phyloP scores from a whole-genome alignment of 2,888 invertebrate genomes.

The Tinea trinotella region DNA sequence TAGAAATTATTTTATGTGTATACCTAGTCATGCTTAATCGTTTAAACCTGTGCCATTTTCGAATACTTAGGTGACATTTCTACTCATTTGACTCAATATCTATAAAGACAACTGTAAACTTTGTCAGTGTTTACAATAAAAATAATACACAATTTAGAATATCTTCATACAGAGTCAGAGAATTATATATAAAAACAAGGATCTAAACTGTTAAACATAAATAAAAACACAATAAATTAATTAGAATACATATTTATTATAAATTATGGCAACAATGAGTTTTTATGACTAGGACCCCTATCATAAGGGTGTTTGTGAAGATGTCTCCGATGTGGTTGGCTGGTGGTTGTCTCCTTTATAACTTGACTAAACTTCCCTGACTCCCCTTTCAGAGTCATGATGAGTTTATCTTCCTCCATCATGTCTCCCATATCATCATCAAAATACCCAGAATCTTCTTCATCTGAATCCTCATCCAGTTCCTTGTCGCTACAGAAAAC shows the following conservation, averaged over 20 bases:
- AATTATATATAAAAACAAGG: too few species aligned
- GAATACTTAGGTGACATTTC: too few species aligned
- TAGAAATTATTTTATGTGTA: too few species aligned
- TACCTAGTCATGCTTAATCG: too few species aligned
- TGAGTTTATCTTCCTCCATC: slow-evolving; percentile 46
- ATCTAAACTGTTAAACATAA: too few species aligned
- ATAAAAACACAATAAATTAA: background rate
- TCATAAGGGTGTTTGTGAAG: slow-evolving; percentile 68
- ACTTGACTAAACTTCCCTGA: background rate
- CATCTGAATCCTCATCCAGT: slow-evolving; percentile 46
- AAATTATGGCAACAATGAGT: slow-evolving; percentile 3
- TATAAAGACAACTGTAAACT: too few species aligned
- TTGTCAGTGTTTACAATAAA: too few species aligned
- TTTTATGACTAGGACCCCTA: slow-evolving; percentile 37
- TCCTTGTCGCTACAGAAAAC: slow-evolving; percentile 34
- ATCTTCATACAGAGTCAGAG: too few species aligned
- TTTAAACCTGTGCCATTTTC: too few species aligned
- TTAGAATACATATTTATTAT: slow-evolving; percentile 1
- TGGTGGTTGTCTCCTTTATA: slow-evolving; percentile 21
- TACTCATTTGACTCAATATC: too few species aligned
- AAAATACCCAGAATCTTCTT: slow-evolving; percentile 40
- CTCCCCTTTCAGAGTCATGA: slow-evolving; percentile 27
- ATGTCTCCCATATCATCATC: slow-evolving; percentile 46
- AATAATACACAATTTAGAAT: too few species aligned
- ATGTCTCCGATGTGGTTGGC: slow-evolving; percentile 59